These are phyloP conservation scores for Mellilla xanthometata DNA, from an alignment of 2,888 invertebrate genomes.

Conservation along the genomic window DNA sequence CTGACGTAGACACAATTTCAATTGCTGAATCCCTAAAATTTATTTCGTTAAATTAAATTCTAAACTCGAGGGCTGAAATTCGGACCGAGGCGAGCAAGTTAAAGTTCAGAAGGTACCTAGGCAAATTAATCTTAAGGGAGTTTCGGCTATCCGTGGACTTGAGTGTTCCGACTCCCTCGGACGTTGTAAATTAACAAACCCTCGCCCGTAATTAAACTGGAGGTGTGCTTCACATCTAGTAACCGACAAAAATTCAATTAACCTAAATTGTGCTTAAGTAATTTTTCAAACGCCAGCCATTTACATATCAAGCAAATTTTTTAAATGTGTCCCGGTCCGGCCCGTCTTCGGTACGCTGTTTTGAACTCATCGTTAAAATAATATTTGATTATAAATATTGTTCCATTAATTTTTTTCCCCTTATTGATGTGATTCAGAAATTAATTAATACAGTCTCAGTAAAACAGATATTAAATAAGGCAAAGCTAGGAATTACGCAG, in stretches of 20 bases:
- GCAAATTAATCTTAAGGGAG: slow-evolving; percentile 82
- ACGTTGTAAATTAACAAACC: slow-evolving; percentile 79
- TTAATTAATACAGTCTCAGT: slow-evolving; percentile 34
- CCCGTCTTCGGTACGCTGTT: slow-evolving; percentile 34
- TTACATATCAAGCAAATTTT: slow-evolving; percentile 61
- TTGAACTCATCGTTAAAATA: slow-evolving; percentile 39
- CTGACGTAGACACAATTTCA: slow-evolving; percentile 49
- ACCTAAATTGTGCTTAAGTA: slow-evolving; percentile 65
- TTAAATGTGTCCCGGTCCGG: slow-evolving; percentile 46
- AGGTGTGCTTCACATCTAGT: slow-evolving; percentile 72
- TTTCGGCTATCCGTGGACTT: slow-evolving; percentile 72
- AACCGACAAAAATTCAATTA: slow-evolving; percentile 77
- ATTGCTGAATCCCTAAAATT: slow-evolving; percentile 67
- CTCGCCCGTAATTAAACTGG: slow-evolving; percentile 72
- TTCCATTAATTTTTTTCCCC: slow-evolving; percentile 37
- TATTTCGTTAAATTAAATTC: slow-evolving; percentile 80
- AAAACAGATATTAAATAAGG: slow-evolving; percentile 1
- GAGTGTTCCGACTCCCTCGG: slow-evolving; percentile 66
- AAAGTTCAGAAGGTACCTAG: slow-evolving; percentile 72
- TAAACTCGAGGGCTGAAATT: slow-evolving; percentile 73
- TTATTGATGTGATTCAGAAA: slow-evolving; percentile 29
- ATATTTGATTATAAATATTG: slow-evolving; percentile 43
- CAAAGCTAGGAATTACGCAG: not conserved
- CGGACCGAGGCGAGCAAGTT: slow-evolving; percentile 77
- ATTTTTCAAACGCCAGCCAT: slow-evolving; percentile 60